Conservation (phyloP, 1,140 invertebrate species). For the Carposina sasakii region DNA sequence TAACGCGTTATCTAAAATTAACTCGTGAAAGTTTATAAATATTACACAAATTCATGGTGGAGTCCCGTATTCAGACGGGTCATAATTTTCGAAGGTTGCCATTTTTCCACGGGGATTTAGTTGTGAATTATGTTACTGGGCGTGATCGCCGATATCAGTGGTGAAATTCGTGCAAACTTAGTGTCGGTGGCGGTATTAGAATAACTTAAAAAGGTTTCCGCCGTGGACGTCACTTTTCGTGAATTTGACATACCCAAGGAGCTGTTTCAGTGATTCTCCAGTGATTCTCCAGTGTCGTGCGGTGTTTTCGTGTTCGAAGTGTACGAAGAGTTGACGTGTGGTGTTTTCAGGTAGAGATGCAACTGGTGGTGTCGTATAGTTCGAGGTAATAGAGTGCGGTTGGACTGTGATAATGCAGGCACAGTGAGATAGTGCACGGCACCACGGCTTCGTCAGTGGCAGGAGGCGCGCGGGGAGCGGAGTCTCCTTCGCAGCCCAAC, state of each 20-base stretch:
- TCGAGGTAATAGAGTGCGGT: conserved; percentile 55
- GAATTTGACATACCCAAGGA: too few relatives aligned
- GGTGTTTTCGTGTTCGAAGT: conserved; percentile 9
- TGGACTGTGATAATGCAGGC: conserved; percentile 53
- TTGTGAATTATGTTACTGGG: conserved; percentile 51
- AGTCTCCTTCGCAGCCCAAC: conserved; percentile 69
- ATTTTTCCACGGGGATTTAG: conserved; percentile 64
- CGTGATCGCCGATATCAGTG: conserved; percentile 39
- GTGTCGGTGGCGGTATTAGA: too few relatives aligned
- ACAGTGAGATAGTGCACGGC: conserved; percentile 49
- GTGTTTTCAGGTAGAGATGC: conserved; percentile 66
- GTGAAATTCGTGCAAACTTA: too few relatives aligned
- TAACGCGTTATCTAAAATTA: conserved; percentile 71
- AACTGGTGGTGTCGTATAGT: conserved; percentile 53
- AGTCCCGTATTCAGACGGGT: conserved; percentile 46
- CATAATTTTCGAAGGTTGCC: conserved; percentile 65
- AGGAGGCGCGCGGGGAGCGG: conserved; percentile 65
- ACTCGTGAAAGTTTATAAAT: conserved; percentile 71
- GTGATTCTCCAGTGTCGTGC: conserved; percentile 4
- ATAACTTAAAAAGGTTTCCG: too few relatives aligned
- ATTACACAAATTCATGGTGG: conserved; percentile 63
- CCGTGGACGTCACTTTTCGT: too few relatives aligned
- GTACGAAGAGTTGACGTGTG: conserved; percentile 29
- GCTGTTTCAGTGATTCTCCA: too few relatives aligned
- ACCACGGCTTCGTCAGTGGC: conserved; percentile 68